Base-by-base conservation (phyloP, 2,113 vertebrate genomes). In the Balaenoptera acutorostrata region DNA sequence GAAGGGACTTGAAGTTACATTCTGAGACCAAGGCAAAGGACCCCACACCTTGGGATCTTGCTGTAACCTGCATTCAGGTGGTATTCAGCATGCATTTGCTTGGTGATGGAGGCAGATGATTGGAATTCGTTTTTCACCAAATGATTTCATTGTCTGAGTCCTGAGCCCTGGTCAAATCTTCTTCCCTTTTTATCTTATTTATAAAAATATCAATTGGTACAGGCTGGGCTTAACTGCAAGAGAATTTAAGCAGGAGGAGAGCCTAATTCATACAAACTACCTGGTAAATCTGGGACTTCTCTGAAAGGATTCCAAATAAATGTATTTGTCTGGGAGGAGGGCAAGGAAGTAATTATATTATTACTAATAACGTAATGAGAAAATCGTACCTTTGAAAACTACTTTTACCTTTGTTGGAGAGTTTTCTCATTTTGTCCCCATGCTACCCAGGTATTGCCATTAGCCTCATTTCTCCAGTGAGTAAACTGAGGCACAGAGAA, bases 121-220 rank as follows among this genome's bases (percentile, higher is more conserved):
- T 80, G 6, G 49, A 71, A 63, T 75, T 96, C 25, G 59, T 85
- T 94, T 97, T 95, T 88, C 23, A 12, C 59, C 68, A 90, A 75
- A 83, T 95, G 36, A 63, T 84, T 89, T 95, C 69, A 33, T 90
- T 92, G 82, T 86, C 64, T 88, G 84, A 93, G 25, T 85, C n/a
- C 36, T 71, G 33, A 90, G 80, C 74, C 41, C 49, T 88, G 44
- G 84, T 49, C 44, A 94, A 75, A 82, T 17, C 55, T 95, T 17
- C 55, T 95, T 89, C 61, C 44, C 5, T 69, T 87, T 75, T 83
- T 55, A 93, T 85, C 33, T 94, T 96, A 31, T 64, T 90, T 52
- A 31, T 9, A n/a, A 78, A 93, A 90, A 72, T 49, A 61, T 80
- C 55, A 90, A 7, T 72, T 68, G 59, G n/a, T 64, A 64, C 0